These are phyloP conservation scores for Morpho deidamia DNA, from an alignment of 2,888 invertebrate species.

Conservation along the genomic window DNA sequence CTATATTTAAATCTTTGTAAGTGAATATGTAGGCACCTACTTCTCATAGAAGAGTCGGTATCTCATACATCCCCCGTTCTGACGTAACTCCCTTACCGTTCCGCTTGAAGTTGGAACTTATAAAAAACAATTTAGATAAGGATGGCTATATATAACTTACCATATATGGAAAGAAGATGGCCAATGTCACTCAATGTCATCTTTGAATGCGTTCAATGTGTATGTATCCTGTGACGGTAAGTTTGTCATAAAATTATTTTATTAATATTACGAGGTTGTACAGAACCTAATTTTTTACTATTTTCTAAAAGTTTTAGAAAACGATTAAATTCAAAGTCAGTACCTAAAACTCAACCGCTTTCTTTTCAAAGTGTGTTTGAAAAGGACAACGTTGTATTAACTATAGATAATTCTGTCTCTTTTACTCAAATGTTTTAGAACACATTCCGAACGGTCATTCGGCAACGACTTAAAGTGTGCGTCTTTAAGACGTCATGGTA, in stretches of 20 bases:
- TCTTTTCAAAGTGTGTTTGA: no score
- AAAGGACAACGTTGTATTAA: no score
- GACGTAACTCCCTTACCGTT: constrained; percentile 63
- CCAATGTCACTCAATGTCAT: constrained; percentile 58
- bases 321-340: no score
- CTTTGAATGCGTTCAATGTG: constrained; percentile 61
- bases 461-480: no score
- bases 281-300: no score
- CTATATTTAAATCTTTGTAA: constrained; percentile 35
- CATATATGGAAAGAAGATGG: constrained; percentile 66
- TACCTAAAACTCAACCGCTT: no score
- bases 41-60: constrained; percentile 28
- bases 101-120: constrained; percentile 52
- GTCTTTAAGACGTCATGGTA: no score
- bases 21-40: constrained; percentile 30
- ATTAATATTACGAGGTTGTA: background rate
- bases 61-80: constrained; percentile 52
- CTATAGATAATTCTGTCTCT: no score
- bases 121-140: constrained; percentile 50
- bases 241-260: constrained; percentile 36
- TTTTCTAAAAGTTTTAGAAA: no score
- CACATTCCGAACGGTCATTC: no score
- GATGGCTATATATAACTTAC: constrained; percentile 58
- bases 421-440: no score
- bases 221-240: constrained; percentile 62